These are phyloP conservation scores for Reticulitermes speratus DNA, from an alignment of 1,140 invertebrate species.

Conservation along the genomic window DNA sequence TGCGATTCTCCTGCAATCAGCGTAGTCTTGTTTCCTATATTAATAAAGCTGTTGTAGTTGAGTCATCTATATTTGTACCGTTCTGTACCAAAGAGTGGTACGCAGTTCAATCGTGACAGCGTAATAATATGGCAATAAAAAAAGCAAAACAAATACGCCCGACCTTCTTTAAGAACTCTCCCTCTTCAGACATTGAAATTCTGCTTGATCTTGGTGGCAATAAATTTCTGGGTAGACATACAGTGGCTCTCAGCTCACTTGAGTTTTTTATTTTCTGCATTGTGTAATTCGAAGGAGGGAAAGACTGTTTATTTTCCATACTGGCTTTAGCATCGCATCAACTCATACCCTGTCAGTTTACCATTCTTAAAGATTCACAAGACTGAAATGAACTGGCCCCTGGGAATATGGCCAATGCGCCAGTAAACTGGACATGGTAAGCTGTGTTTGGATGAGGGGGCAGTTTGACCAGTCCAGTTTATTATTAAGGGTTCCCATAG, in stretches of 20 bases:
- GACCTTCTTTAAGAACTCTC: not conserved
- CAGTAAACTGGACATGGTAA: no score
- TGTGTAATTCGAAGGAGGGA: not conserved
- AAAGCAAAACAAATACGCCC: not conserved
- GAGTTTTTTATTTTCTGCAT: not conserved
- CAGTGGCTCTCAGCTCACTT: not conserved
- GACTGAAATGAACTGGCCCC: not conserved
- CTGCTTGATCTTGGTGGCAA: not conserved
- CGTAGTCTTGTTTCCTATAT: no score
- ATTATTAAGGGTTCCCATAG: not conserved
- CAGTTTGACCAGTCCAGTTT: not conserved
- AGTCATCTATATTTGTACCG: no score
- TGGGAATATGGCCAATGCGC: not conserved
- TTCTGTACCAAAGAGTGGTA: no score
- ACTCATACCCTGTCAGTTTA: not conserved
- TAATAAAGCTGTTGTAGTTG: no score
- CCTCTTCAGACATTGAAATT: not conserved
- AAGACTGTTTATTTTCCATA: not conserved
- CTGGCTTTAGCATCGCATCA: not conserved
- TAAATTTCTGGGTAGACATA: not conserved
- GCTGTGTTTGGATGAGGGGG: no score
- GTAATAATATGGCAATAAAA: not conserved
- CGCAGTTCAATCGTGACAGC: no score
- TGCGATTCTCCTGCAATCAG: no score
- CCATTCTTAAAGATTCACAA: not conserved